Conservation (phyloP, 2,113 vertebrate genomes). For the Martes martes region DNA sequence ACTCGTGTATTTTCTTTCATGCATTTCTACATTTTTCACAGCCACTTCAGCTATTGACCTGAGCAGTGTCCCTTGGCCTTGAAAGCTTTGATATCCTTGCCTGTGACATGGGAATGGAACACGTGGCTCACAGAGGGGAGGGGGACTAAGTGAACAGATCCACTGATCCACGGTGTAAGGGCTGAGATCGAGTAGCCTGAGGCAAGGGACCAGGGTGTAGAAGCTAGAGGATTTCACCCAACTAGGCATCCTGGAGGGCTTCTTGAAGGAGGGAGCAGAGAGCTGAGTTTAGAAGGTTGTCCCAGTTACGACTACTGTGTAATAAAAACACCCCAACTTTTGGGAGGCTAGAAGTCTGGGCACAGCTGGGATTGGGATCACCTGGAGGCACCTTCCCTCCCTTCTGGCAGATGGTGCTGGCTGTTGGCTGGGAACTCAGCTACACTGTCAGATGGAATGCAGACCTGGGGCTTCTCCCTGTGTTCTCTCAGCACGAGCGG, state of each 20-base stretch:
- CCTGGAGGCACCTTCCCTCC: neutral
- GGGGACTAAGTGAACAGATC: neutral
- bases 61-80: neutral
- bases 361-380: neutral
- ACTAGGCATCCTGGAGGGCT: neutral
- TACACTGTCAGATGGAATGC: neutral
- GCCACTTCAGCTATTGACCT: too few relatives aligned
- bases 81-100: neutral
- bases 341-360: neutral
- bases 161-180: neutral
- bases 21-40: too few relatives aligned
- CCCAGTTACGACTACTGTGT: neutral
- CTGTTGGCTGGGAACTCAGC: neutral
- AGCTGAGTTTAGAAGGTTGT: neutral
- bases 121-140: rapidly evolving
- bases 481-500: neutral
- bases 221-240: neutral
- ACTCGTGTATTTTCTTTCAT: neutral
- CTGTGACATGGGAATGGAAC: neutral
- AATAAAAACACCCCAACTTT: neutral
- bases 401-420: neutral
- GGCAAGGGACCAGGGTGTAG: rapidly evolving
- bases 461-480: neutral
- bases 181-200: neutral
- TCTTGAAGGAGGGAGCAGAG: neutral